Conservation (phyloP, 2,888 invertebrate genomes). For the Lottia scabra region DNA sequence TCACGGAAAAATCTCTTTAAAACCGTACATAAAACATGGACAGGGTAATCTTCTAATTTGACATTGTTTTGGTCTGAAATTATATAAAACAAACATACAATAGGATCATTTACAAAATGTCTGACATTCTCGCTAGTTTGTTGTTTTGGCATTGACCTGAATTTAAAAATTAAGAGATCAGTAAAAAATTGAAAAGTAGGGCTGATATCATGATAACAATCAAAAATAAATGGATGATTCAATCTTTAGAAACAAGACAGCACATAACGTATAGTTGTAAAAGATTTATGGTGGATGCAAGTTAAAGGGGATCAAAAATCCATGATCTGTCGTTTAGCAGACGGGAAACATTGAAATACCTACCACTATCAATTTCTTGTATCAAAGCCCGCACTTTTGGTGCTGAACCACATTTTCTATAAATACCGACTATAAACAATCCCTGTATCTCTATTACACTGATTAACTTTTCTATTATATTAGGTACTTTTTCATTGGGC, state of each 20-base stretch:
- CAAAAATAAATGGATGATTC: too few relatives aligned
- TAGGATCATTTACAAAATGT: background rate
- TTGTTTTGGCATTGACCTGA: too few relatives aligned
- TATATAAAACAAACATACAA: background rate
- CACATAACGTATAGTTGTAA: too few relatives aligned
- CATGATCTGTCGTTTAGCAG: too few relatives aligned
- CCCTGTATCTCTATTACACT: slow-evolving; percentile 92
- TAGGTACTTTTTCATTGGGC: slow-evolving; percentile 79
- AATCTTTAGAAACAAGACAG: too few relatives aligned
- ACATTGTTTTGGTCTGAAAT: slow-evolving; percentile 75
- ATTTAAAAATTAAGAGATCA: too few relatives aligned
- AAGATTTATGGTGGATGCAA: too few relatives aligned
- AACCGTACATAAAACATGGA: slow-evolving; percentile 90
- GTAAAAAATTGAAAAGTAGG: too few relatives aligned
- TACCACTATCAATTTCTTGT: slow-evolving; percentile 65
- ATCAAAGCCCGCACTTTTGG: slow-evolving; percentile 69
- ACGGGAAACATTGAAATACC: background rate
- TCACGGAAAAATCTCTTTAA: slow-evolving; percentile 90
- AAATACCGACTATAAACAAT: slow-evolving; percentile 91
- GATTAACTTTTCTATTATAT: slow-evolving; percentile 89
- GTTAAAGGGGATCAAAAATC: too few relatives aligned
- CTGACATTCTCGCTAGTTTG: background rate
- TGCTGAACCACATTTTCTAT: slow-evolving; percentile 83
- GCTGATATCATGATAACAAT: too few relatives aligned
- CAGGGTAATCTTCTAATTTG: slow-evolving; percentile 79